Evolutionary conservation across 2,113 vertebrate species (phyloP), one percentile per base, ranked within the genome.

Genomic region (Gallinago undulata): DNA sequence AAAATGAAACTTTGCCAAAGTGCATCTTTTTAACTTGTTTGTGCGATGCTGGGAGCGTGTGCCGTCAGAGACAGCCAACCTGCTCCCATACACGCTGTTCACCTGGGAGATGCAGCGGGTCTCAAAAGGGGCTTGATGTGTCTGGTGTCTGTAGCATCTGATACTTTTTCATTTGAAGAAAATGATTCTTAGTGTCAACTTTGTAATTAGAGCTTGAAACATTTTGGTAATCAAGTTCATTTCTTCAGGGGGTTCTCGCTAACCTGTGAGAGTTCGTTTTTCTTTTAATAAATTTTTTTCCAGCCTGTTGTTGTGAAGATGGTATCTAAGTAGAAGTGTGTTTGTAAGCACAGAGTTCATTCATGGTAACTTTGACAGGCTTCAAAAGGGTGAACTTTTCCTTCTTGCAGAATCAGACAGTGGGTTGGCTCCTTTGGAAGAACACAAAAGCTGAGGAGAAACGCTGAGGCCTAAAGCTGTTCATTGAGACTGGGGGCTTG

Each of bases 31-130:
- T 78, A 1, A 48, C 53, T 56, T 43, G 23, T 63, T 39, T 57
- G 25, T 74, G 53, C 74, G 66, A 24, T 63, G 11, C 50, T 66
- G 50, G 62, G 25, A 60, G 64, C 0, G 0, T 19, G 51, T 62
- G 21, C 56, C 50, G 6, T 28, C 1, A 0, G 51, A 19, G 63
- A 22, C 60, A 84, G 64, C 39, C 50, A 59, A 0, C 0, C 16
- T 74, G 18, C 50, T 92, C 72, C 4, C 21, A 2, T 33, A 15
- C 13, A 13, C 25, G 66, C 25, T 4, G 24, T 10, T 85, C 31
- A 16, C 28, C 21, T 43, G 82, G 69, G 73, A 55, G 55, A 16
- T 74, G 62, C 51, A 74, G 37, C 13, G 35, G 55, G 22, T 47
- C 33, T 94, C 45, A 28, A 62, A 68, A 94, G 60, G n/a, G 53